Conservation (phyloP, 2,888 invertebrate genomes). For the Eutolmus rufibarbis region DNA sequence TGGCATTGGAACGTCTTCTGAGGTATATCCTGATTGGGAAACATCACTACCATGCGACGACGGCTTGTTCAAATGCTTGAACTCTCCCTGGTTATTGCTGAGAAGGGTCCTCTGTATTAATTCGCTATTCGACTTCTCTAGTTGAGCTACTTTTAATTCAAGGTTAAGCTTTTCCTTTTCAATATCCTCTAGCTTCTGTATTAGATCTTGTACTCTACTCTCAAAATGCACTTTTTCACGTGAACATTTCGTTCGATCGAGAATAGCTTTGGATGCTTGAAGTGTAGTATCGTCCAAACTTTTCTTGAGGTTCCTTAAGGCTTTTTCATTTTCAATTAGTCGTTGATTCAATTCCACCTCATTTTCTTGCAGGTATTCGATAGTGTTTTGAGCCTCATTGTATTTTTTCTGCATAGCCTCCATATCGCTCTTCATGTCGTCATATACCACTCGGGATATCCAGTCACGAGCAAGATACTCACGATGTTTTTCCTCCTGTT, state of each 20-base stretch:
- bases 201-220: slow-evolving; percentile 56
- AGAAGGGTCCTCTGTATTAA: slow-evolving; percentile 59
- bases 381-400: slow-evolving; percentile 59
- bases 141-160: slow-evolving; percentile 55
- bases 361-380: slow-evolving; percentile 60
- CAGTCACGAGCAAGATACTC: slow-evolving; percentile 66
- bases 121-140: slow-evolving; percentile 56
- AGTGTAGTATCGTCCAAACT: slow-evolving; percentile 76
- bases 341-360: slow-evolving; percentile 62
- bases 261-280: slow-evolving; percentile 75
- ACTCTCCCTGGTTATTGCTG: slow-evolving; percentile 47
- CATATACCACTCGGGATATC: slow-evolving; percentile 67
- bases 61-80: neutral
- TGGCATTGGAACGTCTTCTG: slow-evolving; percentile 60
- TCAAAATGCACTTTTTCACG: slow-evolving; percentile 75
- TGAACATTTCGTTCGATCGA: slow-evolving; percentile 76
- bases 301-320: slow-evolving; percentile 68
- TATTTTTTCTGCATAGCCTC: slow-evolving; percentile 63
- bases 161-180: slow-evolving; percentile 57
- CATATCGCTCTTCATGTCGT: slow-evolving; percentile 64
- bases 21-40: slow-evolving; percentile 63
- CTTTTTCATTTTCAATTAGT: slow-evolving; percentile 62
- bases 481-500: slow-evolving; percentile 59
- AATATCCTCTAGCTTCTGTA: slow-evolving; percentile 50
- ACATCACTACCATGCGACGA: slow-evolving; percentile 52